A percentile compares a stretch with the other conserved stretches of the same genome.
phyloP scores from a whole-genome alignment of 1,140 invertebrate species.

The Nylanderia fulva region DNA sequence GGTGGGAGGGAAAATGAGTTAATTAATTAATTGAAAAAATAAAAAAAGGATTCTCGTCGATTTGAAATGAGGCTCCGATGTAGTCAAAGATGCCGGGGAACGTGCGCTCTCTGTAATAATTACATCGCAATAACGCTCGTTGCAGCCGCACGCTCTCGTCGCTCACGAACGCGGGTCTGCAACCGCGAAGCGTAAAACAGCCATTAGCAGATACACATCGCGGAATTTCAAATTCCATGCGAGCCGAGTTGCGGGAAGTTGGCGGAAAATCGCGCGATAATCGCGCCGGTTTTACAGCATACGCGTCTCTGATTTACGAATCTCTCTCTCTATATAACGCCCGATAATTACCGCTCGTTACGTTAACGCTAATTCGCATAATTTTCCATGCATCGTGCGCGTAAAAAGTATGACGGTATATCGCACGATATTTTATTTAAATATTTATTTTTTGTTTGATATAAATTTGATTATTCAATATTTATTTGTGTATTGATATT shows the following conservation, averaged over 20 bases:
- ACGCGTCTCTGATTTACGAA: constrained; percentile 38
- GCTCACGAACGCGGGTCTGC: constrained; percentile 26
- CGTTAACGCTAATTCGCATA: not conserved
- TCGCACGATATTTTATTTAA: not conserved
- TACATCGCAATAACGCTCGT: constrained; percentile 38
- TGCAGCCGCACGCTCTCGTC: constrained; percentile 44
- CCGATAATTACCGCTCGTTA: constrained; percentile 44
- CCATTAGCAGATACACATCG: constrained; percentile 59
- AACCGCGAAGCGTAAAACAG: constrained; percentile 48
- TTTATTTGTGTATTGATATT: too few species aligned
- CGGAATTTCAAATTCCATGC: constrained; percentile 49
- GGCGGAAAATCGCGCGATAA: constrained; percentile 53
- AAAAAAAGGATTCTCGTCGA: constrained; percentile 20
- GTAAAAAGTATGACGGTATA: not conserved
- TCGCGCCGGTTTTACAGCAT: constrained; percentile 9
- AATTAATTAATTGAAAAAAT: constrained; percentile 34
- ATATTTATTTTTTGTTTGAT: too few species aligned
- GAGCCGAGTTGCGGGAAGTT: constrained; percentile 39
- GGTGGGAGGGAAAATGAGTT: constrained; percentile 20
- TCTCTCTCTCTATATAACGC: constrained; percentile 6
- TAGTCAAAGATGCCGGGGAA: not conserved
- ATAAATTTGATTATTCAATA: not conserved
- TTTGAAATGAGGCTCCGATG: not conserved
- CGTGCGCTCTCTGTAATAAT: constrained; percentile 25
- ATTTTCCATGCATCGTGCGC: not conserved